A percentile compares a stretch with the other conserved stretches of the same genome.
Conservation (phyloP, 2,113 vertebrate genomes). For the Promerops cafer region DNA sequence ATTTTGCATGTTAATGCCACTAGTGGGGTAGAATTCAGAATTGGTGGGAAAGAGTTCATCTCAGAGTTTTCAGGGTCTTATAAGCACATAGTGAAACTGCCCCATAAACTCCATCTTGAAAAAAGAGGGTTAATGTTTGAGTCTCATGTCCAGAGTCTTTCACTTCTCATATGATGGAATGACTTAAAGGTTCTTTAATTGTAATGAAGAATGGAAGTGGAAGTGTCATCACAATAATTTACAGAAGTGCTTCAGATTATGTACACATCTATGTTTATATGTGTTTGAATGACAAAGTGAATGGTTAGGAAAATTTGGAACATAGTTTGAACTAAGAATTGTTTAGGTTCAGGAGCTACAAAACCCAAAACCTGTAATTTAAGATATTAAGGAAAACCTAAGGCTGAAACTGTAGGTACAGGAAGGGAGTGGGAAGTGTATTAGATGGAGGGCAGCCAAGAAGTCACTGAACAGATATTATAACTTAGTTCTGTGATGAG, state of each 20-base stretch:
- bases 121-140: neutral
- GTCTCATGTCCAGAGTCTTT: neutral
- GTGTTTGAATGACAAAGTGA: neutral
- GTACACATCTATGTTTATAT: neutral
- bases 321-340: neutral
- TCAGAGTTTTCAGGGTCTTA: neutral
- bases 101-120: neutral
- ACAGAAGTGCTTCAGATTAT: neutral
- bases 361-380: neutral
- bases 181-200: neutral
- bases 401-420: neutral
- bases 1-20: conserved; percentile 13
- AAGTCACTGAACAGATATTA: neutral
- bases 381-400: neutral
- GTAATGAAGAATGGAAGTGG: neutral
- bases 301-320: neutral
- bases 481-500: neutral
- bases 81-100: neutral
- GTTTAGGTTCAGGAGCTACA: neutral
- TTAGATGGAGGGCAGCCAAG: neutral
- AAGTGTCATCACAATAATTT: neutral
- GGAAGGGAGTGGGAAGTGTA: neutral
- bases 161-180: neutral
- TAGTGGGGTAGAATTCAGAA: neutral
- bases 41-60: neutral